Evolutionary conservation across 2,797 vertebrate species (phyloP).

Genomic region (Limnodromus scolopaceus): DNA sequence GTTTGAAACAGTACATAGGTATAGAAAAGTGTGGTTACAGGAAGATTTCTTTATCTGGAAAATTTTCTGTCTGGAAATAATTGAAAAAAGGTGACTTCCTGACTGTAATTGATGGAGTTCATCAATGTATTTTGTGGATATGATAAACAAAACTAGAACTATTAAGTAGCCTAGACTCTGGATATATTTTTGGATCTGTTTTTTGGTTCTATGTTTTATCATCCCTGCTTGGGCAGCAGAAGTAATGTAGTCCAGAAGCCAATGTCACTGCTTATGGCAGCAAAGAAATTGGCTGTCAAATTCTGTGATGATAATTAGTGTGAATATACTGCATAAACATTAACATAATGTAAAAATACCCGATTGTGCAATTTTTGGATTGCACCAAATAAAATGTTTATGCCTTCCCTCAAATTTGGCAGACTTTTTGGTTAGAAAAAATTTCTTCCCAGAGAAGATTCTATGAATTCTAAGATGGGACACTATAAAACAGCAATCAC

Average conservation of each 20-base stretch:
- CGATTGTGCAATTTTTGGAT: fast-evolving
- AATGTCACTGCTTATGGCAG: not conserved
- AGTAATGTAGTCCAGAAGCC: not conserved
- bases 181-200: not conserved
- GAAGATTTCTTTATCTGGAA: not conserved
- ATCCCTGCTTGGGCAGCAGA: not conserved
- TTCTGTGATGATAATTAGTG: not conserved
- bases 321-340: not conserved
- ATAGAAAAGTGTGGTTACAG: not conserved
- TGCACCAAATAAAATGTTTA: not conserved
- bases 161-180: not conserved
- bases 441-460: not conserved
- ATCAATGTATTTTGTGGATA: not conserved
- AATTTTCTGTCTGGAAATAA: not conserved
- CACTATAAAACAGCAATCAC: not conserved
- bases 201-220: not conserved
- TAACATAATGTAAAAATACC: not conserved
- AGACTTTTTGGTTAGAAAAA: not conserved
- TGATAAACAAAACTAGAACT: not conserved
- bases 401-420: not conserved
- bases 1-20: not conserved
- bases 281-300: not conserved
- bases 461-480: too few species aligned
- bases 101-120: not conserved
- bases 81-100: not conserved